Percentiles rank a stretch among this genome's conserved stretches.
These are phyloP conservation scores for Neosalanx taihuensis DNA, from an alignment of 2,797 vertebrate species.

Conservation along the genomic window DNA sequence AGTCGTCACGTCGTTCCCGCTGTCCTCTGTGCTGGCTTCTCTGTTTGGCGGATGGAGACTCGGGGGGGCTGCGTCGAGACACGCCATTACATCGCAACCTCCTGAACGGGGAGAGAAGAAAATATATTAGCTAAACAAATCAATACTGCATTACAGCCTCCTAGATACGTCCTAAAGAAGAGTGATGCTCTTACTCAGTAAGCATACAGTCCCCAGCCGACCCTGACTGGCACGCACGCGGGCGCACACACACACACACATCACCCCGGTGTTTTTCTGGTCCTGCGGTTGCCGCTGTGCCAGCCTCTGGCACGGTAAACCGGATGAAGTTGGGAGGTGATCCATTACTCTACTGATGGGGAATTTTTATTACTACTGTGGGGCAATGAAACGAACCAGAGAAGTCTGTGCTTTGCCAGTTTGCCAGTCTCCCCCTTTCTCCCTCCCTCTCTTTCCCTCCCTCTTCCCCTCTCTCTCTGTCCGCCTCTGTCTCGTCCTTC, in stretches of 20 bases:
- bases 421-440: constrained; percentile 22
- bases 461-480: neutral
- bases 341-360: constrained; percentile 58
- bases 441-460: neutral
- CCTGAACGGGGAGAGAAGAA: constrained; percentile 34
- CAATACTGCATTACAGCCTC: constrained; percentile 65
- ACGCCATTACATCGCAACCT: constrained; percentile 24
- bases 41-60: constrained; percentile 11
- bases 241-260: constrained; percentile 24
- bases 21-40: neutral
- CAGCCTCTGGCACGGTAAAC: constrained; percentile 54
- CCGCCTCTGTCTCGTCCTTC: too few species aligned
- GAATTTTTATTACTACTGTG: constrained; percentile 50
- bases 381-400: constrained; percentile 41
- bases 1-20: too few species aligned
- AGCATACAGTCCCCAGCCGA: constrained; percentile 36
- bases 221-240: constrained; percentile 12
- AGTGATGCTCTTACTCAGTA: constrained; percentile 51
- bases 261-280: neutral
- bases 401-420: constrained; percentile 23
- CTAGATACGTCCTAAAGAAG: constrained; percentile 53
- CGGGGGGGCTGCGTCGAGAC: constrained; percentile 26
- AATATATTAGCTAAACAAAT: constrained; percentile 71
- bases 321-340: constrained; percentile 48
- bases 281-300: constrained; percentile 28